Percentiles rank a stretch among this genome's conserved stretches.
Evolutionary conservation across 2,888 invertebrate genomes (phyloP).

Genomic region (Patella depressa): DNA sequence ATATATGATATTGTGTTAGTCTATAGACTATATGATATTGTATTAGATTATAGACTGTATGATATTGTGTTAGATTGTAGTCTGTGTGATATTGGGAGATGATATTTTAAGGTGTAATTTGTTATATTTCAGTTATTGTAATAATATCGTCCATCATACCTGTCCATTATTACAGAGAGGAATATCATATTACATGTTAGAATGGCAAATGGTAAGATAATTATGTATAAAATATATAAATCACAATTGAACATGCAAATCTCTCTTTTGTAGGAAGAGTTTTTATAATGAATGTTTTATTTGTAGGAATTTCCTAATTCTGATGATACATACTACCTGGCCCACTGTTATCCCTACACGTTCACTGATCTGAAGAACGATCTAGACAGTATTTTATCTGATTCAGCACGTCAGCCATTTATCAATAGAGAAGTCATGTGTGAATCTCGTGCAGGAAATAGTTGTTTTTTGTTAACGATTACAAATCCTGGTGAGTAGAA

Average conservation of each 20-base stretch:
- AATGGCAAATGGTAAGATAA: slow-evolving; percentile 69
- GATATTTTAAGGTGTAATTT: neutral
- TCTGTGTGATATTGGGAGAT: neutral
- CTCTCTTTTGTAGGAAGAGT: neutral
- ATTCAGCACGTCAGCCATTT: slow-evolving; percentile 52
- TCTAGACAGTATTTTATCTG: slow-evolving; percentile 60
- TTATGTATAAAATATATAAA: too few species aligned
- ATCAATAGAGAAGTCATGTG: slow-evolving; percentile 67
- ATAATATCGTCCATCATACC: slow-evolving; percentile 62
- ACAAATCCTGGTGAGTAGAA: slow-evolving; percentile 65
- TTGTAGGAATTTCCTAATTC: slow-evolving; percentile 66
- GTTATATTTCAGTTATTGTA: slow-evolving; percentile 56
- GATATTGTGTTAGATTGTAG: too few species aligned
- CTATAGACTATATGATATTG: too few species aligned
- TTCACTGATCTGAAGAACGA: slow-evolving; percentile 70
- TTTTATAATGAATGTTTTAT: neutral
- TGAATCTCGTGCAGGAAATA: slow-evolving; percentile 70
- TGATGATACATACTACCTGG: slow-evolving; percentile 67
- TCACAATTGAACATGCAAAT: too few species aligned
- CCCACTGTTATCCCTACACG: slow-evolving; percentile 71
- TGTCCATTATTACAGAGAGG: slow-evolving; percentile 66
- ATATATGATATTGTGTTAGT: too few species aligned
- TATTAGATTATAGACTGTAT: too few species aligned
- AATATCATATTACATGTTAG: slow-evolving; percentile 65
- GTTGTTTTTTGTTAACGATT: slow-evolving; percentile 69